Evolutionary conservation across 2,888 invertebrate genomes (phyloP), one percentile per base, ranked within the genome.

Genomic region (Carabus problematicus): DNA sequence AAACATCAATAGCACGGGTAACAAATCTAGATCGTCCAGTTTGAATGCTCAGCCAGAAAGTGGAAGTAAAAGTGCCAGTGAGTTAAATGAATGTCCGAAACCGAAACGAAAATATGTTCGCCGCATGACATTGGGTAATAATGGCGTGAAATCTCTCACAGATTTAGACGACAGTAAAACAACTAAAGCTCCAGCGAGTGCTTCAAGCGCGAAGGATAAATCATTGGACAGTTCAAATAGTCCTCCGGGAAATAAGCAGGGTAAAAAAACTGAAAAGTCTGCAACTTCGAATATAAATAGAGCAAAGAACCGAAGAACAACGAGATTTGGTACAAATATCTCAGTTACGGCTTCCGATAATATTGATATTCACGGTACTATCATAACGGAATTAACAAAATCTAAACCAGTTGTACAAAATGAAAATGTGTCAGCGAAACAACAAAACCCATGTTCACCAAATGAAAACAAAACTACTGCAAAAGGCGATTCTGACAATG

Each of bases 1-100:
- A 12, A 61, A 55, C 52, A n/a, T 40, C 16, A 69, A 62, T 45
- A 62, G 18, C 39, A 62, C 56, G 7, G 39, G 16, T 7, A 60
- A 14, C 45, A 64, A 18, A 54, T 40, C 45, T 52, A 29, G 29
- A 29, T 29, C 29, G 2, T 29, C 29, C 29, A 29, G 29, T 29
- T 29, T 29, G 6, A 29, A 29, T 29, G 29, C 29, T 29, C 29
- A 29, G 29, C 2, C 29, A 29, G 29, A 29, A 56, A 39, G 11
- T 56, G 1, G 6, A 2, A 45, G 41, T 49, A 62, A 62, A 19
- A 6, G 3, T 52, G 47, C 19, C n/a, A 18, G 40, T 47, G 16
- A 14, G 3, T 42, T 29, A 29, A 63, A 18, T 54, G 63, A 54
- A 1, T 29, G 42, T 19, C 1, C 18, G 18, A 18, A 16, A 52